These are phyloP conservation scores for Heliconius charithonia DNA, from an alignment of 2,888 invertebrate species.

Conservation along the genomic window DNA sequence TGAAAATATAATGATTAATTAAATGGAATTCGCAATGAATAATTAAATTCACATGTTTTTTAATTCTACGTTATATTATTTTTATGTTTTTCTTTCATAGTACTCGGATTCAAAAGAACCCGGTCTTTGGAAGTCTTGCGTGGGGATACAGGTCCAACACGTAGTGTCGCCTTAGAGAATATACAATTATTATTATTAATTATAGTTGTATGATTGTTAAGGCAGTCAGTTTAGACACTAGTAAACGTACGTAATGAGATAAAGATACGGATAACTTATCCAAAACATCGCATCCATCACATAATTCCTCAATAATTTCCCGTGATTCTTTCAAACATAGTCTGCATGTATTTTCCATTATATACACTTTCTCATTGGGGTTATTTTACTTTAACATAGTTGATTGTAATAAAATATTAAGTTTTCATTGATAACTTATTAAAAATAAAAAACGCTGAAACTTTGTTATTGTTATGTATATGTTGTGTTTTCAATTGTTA, in stretches of 20 bases:
- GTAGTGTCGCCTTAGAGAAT: too few species aligned
- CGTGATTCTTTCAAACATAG: conserved; percentile 41
- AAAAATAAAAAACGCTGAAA: not conserved
- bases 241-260: conserved; percentile 40
- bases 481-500: not conserved
- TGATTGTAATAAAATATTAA: not conserved
- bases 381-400: not conserved
- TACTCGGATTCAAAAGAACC: too few species aligned
- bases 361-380: not conserved
- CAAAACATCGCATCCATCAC: conserved; percentile 44
- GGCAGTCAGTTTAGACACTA: too few species aligned
- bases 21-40: too few species aligned
- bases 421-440: not conserved
- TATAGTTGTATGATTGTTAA: too few species aligned
- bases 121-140: too few species aligned
- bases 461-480: conserved; percentile 16
- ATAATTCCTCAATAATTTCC: conserved; percentile 35
- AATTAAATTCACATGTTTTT: too few species aligned
- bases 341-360: conserved; percentile 41
- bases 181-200: too few species aligned
- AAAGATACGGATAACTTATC: conserved; percentile 40
- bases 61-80: too few species aligned
- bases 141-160: too few species aligned
- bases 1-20: too few species aligned
- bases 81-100: too few species aligned